phyloP scores from a whole-genome alignment of 2,797 vertebrate species.

The Spizella passerina region DNA sequence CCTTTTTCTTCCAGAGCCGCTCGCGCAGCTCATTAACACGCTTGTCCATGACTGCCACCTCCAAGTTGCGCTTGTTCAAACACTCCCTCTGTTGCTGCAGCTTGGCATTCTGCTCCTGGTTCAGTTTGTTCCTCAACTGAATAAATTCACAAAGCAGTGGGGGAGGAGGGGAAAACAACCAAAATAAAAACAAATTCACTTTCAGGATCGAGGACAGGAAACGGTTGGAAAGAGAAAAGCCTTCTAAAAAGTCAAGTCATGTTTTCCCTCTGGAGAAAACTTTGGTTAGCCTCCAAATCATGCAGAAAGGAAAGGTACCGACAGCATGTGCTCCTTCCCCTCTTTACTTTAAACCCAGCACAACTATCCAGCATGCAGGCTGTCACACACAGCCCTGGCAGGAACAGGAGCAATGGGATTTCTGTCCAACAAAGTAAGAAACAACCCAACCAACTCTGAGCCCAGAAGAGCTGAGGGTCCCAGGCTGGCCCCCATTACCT shows the following conservation, averaged over 20 bases:
- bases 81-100: slow-evolving; percentile 92
- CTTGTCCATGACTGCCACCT: slow-evolving; percentile 90
- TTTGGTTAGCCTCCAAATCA: not conserved
- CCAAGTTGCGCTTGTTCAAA: slow-evolving; percentile 89
- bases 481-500: slow-evolving; percentile 73
- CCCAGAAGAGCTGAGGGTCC: not conserved
- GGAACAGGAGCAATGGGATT: not conserved
- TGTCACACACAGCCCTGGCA: not conserved
- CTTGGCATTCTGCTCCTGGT: slow-evolving; percentile 90
- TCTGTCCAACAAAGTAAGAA: not conserved
- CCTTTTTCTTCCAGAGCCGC: slow-evolving; percentile 95
- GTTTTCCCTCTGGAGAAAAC: not conserved
- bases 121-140: slow-evolving; percentile 93
- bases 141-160: slow-evolving; percentile 38
- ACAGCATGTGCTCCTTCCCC: not conserved
- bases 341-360: not conserved
- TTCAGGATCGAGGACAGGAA: not conserved
- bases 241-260: not conserved
- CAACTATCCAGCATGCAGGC: not conserved
- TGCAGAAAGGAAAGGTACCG: not conserved
- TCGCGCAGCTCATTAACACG: slow-evolving; percentile 91
- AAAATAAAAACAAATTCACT: slow-evolving; percentile 51
- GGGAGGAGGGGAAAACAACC: not conserved
- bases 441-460: not conserved
- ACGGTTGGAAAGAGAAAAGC: not conserved